Evolutionary conservation across 2,888 invertebrate genomes (phyloP).

Genomic region (Eucriotettix oculatus): DNA sequence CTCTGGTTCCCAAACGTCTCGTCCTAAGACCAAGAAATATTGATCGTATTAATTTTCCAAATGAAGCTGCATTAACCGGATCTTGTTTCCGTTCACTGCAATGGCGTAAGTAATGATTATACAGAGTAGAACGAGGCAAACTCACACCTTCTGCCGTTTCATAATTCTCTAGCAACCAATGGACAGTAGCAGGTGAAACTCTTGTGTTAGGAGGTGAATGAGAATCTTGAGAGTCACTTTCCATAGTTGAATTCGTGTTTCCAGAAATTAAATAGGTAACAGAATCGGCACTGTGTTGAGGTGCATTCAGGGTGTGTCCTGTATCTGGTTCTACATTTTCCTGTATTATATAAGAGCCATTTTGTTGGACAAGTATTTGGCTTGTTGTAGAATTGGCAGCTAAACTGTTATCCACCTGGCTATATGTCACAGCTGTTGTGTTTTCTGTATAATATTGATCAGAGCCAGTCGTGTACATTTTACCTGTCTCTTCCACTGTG

Average conservation of each 20-base stretch:
- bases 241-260: background rate
- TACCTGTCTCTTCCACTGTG: background rate
- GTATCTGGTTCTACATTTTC: background rate
- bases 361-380: background rate
- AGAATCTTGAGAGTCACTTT: background rate
- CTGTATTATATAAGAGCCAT: background rate
- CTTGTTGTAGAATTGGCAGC: background rate
- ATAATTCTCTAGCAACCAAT: slow-evolving; percentile 95
- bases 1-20: slow-evolving; percentile 87
- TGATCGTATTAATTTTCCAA: slow-evolving; percentile 95
- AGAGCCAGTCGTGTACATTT: background rate
- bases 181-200: slow-evolving; percentile 29
- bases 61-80: slow-evolving; percentile 98
- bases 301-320: background rate
- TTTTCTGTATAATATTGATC: background rate
- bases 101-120: slow-evolving; percentile 92
- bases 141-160: slow-evolving; percentile 94
- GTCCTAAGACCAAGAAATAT: slow-evolving; percentile 94
- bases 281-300: background rate
- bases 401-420: background rate
- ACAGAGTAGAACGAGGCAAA: slow-evolving; percentile 84
- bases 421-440: background rate
- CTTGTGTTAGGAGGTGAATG: background rate
- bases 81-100: slow-evolving; percentile 85
- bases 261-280: background rate